Percentiles rank a stretch among this genome's conserved stretches.
Conservation (phyloP, 2,113 vertebrate genomes). For the Nothocercus julius region DNA sequence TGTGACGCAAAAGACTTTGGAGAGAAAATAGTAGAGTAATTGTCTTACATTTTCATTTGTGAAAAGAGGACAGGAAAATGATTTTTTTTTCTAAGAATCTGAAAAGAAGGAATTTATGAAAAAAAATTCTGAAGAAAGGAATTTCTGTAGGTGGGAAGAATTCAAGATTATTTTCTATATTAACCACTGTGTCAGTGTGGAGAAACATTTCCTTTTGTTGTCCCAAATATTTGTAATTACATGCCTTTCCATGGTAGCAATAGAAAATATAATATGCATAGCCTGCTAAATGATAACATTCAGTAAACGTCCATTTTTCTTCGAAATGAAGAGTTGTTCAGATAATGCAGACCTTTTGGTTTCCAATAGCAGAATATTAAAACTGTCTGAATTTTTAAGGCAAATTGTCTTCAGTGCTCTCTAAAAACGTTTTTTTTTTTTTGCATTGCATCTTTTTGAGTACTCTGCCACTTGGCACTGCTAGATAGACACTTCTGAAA, state of each 20-base stretch:
- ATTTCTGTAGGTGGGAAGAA: neutral
- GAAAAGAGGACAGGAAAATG: neutral
- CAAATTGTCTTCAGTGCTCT: neutral
- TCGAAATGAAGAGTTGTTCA: neutral
- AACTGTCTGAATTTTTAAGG: neutral
- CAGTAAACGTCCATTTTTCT: neutral
- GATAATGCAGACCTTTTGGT: neutral
- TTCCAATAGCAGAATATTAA: neutral
- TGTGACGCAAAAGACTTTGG: fast-evolving
- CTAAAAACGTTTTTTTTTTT: neutral
- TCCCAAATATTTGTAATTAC: neutral
- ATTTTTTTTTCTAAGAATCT: neutral
- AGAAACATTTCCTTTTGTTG: neutral
- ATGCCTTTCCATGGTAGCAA: neutral
- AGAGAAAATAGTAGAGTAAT: neutral
- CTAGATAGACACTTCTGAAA: neutral
- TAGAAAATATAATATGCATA: neutral
- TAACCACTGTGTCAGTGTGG: neutral
- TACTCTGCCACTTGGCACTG: neutral
- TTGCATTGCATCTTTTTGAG: neutral
- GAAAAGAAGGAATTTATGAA: neutral
- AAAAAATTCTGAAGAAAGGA: neutral
- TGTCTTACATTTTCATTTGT: neutral
- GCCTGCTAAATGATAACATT: neutral
- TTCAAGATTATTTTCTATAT: neutral